Base-by-base conservation (phyloP, 2,888 invertebrate genomes). In the Eupithecia exiguata region DNA sequence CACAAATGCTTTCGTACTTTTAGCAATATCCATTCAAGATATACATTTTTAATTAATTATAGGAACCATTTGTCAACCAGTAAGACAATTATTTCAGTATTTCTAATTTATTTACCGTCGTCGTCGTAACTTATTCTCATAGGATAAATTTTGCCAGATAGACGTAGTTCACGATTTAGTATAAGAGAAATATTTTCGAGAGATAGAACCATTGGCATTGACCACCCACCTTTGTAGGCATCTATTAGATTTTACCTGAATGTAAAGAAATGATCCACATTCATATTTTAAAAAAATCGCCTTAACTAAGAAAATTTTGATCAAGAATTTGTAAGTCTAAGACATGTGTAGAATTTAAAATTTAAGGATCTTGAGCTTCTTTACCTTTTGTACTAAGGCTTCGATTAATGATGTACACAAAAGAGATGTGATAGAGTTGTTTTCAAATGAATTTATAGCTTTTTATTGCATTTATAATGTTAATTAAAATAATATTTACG, bases 401-500 rank as follows among this genome's bases (percentile, higher is more conserved):
- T 12, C 40, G 30, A 61, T 83, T 81, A 81, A 83, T 86, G 82
- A 86, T 86, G 88, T 91, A 92, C 91, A 92, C 91, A 91, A 91
- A 89, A 89, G 85, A 87, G 82, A 92, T 94, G 93, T 93, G 93
- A 93, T 94, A 94, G 89, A 81, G 85, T 84, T 69, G 68, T 79
- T 85, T 69, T 80, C 88, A 86, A 83, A 68, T 85, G 84, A 81
- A 84, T 88, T 88, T 92, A 89, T 91, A 89, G 89, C 82, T 85
- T 87, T 88, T 88, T 84, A 84, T 89, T 91, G 92, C 92, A 93
- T 93, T 93, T 93, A 91, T 89, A 89, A 86, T 79, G 77, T 81
- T 81, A 74, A 71, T 71, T 80, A 85, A 82, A 81, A 80, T 81
- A 84, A 85, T 91, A 92, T 91, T 90, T 91, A 91, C 88, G 86